These are phyloP conservation scores for Gisinianus flammeolus DNA, from an alignment of 2,888 invertebrate species.

Conservation along the genomic window DNA sequence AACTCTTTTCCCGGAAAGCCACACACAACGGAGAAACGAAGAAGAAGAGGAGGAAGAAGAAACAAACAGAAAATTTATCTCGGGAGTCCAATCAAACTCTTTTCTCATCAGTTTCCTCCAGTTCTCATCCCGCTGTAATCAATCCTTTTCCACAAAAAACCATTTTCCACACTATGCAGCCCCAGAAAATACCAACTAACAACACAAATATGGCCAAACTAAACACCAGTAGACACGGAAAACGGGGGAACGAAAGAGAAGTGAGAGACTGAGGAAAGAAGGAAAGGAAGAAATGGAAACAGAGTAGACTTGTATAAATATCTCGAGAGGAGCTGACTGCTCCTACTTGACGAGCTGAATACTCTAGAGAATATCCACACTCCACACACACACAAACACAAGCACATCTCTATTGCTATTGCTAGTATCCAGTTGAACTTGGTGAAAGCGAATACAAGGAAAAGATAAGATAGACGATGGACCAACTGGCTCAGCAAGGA, in stretches of 20 bases:
- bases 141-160: slow-evolving; percentile 2
- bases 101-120: neutral
- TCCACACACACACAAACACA: too few relatives aligned
- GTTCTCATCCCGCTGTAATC: neutral
- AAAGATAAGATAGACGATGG: slow-evolving; percentile 2
- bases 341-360: neutral
- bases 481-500: neutral
- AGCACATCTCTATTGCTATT: too few relatives aligned
- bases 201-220: neutral
- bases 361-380: too few relatives aligned
- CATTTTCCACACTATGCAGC: slow-evolving; percentile 4
- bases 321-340: neutral
- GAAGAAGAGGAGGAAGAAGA: neutral
- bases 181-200: neutral
- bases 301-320: neutral
- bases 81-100: neutral
- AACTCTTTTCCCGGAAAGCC: neutral
- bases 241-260: neutral
- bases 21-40: too few relatives aligned
- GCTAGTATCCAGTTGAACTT: neutral
- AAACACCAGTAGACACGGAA: neutral
- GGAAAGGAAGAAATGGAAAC: neutral
- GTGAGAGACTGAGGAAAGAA: neutral
- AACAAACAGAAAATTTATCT: neutral
- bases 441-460: neutral